Base-by-base conservation (phyloP, 1,140 invertebrate genomes). In the Aphelenchoides besseyi region DNA sequence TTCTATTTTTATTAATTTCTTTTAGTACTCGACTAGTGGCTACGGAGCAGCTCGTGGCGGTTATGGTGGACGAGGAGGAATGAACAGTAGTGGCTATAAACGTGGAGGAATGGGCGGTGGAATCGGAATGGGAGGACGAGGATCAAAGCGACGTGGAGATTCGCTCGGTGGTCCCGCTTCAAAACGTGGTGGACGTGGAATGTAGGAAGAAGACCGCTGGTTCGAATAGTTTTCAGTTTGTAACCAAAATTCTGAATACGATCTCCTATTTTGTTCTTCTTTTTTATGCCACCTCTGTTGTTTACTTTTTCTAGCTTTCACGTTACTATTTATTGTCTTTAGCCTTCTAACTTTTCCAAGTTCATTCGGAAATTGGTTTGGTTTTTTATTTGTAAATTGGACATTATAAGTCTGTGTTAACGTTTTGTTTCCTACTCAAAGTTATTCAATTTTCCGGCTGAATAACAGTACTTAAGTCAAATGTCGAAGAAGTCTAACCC, bases 121-220 rank as follows among this genome's bases (percentile, higher is more conserved):
- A 28, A 41, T 26, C 28, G 76, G 76, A 26, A 32, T 29, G 23
- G 37, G 75, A 52, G 63, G 75, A 29, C 32, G 75, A 32, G 41
- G 52, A 8, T 76, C 75, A 30, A 37, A 72, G 53, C 48, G 77
- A n/a, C 63, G 77, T 30, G 79, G 71, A 26, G 74, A 75, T 48
- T 64, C 54, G 36, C 54, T 52, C 23, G 78, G 74, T 16, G 81
- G 81, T n/a, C 81, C 81, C 5, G 80, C 80, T 8, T 75, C 82
- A 18, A 82, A 82, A 41, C 75, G 83, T 26, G 81, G 81, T 33
- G 75, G 75, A 30, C 57, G 69, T 48, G 28, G 16, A 53, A 59
- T 59, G 5, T 41, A 41, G n/a, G n/a, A 5, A 8, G 5, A 41
- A 41, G 37, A 41, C 5, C n/a, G n/a, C 37, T 5, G 37, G n/a